Evolutionary conservation across 2,888 invertebrate genomes (phyloP), one percentile per base, ranked within the genome.

Genomic region (Lepidochitona cinerea): DNA sequence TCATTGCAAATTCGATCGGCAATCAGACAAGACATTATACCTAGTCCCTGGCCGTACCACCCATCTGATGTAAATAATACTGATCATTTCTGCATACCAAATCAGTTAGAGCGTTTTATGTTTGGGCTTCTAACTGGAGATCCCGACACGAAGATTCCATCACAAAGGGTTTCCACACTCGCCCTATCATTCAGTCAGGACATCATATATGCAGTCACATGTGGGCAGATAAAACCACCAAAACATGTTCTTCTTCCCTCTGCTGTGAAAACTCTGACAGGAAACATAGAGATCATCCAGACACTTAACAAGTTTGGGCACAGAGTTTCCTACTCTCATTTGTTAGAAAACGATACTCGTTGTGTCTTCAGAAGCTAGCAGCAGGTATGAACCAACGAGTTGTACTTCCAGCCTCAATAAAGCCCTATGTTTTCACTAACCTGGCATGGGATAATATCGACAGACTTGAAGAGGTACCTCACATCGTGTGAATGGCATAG

Each of bases 401-500:
- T 36, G 26, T 72, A 23, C 75, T 79, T 41, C 76, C 75, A 32
- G 41, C 65, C 32, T 52, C 54, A 29, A 76, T 81, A 14, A 66
- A 79, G 29, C 77, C 73, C 35, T 18, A 59, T 72, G 68, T 76
- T 23, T 70, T 69, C 67, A 75, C 73, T 59, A 78, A 29, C 54
- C 67, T 81, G 5, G 77, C 74, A 23, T 81, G 68, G 70, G 79
- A 79, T 67, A 83, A 84, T 67, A 84, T 80, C 64, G 83, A 83
- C 70, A 69, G 79, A 65, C 71, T 78, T 23, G 74, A 14, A 72
- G 70, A 59, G 79, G 76, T 12, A 80, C 81, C 35, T 75, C 78
- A 18, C 78, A 79, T 70, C 68, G 77, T 14, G 81, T 84, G 14
- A 83, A 83, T 72, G 79, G 77, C 2, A 84, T 83, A 37, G 74